Evolutionary conservation across 2,113 vertebrate species (phyloP).

Genomic region (Piprites chloris): DNA sequence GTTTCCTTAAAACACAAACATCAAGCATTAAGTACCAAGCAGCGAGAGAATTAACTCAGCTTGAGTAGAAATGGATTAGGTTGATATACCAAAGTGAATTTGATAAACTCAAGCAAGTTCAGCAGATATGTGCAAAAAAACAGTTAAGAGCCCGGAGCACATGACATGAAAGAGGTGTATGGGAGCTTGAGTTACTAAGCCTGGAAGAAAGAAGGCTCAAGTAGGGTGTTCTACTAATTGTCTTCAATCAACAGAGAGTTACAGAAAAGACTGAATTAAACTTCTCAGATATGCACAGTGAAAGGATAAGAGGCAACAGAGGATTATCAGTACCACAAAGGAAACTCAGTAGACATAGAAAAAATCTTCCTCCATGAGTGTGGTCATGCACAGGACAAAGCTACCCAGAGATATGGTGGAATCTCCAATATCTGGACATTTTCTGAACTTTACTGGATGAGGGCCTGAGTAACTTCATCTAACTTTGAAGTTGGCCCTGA

Average conservation of each 20-base stretch:
- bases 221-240: neutral
- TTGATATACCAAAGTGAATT: neutral
- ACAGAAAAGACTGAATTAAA: neutral
- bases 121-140: neutral
- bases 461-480: neutral
- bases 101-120: neutral
- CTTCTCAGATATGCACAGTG: neutral
- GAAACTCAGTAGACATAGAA: neutral
- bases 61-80: neutral
- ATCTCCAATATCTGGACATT: neutral
- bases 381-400: neutral
- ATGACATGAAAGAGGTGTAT: neutral
- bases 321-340: neutral
- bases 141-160: neutral
- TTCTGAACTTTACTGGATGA: neutral
- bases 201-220: neutral
- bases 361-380: neutral
- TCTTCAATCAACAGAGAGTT: neutral
- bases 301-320: neutral
- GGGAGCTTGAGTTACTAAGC: neutral
- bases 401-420: neutral
- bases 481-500: neutral
- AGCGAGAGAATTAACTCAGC: neutral
- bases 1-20: neutral
- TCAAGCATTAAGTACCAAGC: neutral